Percentiles rank a stretch among this genome's conserved stretches.
phyloP scores from a whole-genome alignment of 1,140 invertebrate species.

The Varroa destructor region DNA sequence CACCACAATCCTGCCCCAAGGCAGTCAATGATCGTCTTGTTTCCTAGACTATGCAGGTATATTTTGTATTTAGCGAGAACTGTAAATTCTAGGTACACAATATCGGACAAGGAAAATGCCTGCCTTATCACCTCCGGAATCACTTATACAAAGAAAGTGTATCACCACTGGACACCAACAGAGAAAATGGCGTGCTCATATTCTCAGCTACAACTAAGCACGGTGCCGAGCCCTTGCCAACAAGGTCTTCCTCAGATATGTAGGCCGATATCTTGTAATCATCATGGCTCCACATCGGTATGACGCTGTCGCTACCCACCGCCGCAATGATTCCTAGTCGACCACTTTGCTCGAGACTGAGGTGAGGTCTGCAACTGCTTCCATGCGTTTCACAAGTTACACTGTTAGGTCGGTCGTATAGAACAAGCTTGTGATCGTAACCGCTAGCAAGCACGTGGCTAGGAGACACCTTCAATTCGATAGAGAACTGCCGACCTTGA shows the following conservation, averaged over 20 bases:
- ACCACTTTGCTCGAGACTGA: background rate
- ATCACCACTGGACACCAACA: background rate
- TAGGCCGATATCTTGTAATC: background rate
- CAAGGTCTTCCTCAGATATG: constrained; percentile 5
- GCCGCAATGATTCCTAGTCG: constrained; percentile 1
- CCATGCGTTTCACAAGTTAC: background rate
- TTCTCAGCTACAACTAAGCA: constrained; percentile 9
- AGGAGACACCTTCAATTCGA: constrained; percentile 12
- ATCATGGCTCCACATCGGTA: background rate
- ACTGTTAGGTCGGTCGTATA: background rate
- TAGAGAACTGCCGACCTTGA: background rate
- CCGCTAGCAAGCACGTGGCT: background rate
- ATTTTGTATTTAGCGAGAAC: no score
- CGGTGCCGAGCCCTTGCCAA: background rate
- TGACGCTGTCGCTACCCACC: constrained; percentile 3
- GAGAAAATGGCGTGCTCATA: background rate
- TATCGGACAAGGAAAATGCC: no score
- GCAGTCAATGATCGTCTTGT: no score
- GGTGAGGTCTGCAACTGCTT: constrained; percentile 1
- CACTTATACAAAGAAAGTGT: no score
- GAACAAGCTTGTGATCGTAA: constrained; percentile 24
- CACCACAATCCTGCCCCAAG: no score
- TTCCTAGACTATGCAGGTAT: no score
- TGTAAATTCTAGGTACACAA: no score
- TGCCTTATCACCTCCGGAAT: no score